phyloP scores from a whole-genome alignment of 2,797 vertebrate species.

The Myotis planiceps region DNA sequence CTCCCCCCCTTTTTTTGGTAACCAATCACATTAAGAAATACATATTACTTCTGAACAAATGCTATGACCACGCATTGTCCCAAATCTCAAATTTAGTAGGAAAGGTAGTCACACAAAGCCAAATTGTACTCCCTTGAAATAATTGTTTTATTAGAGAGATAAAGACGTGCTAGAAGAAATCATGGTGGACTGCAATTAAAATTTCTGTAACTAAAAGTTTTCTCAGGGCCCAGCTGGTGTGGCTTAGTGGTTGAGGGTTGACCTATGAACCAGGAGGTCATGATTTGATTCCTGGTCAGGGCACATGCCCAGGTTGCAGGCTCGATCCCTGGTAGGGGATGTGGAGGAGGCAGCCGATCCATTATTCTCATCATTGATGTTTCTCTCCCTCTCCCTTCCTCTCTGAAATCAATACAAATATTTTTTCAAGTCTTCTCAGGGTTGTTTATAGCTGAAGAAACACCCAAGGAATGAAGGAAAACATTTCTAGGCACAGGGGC shows the following conservation, averaged over 20 bases:
- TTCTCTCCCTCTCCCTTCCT: too few species aligned
- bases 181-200: background rate
- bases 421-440: background rate
- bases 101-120: background rate
- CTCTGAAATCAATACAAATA: too few species aligned
- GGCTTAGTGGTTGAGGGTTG: too few species aligned
- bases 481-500: background rate
- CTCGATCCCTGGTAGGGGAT: too few species aligned
- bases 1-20: background rate
- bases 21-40: slow-evolving; percentile 1
- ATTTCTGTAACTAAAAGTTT: background rate
- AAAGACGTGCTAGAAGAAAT: background rate
- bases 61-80: background rate
- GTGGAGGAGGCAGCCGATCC: too few species aligned
- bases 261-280: too few species aligned
- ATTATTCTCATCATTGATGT: too few species aligned
- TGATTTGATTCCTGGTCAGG: too few species aligned
- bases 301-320: too few species aligned
- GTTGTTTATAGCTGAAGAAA: background rate
- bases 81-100: slow-evolving; percentile 12
- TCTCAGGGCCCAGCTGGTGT: background rate
- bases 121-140: background rate
- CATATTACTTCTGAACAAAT: background rate
- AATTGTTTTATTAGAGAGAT: background rate
- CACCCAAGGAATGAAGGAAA: background rate